Evolutionary conservation across 2,888 invertebrate species (phyloP).

Genomic region (Callinectes sapidus): DNA sequence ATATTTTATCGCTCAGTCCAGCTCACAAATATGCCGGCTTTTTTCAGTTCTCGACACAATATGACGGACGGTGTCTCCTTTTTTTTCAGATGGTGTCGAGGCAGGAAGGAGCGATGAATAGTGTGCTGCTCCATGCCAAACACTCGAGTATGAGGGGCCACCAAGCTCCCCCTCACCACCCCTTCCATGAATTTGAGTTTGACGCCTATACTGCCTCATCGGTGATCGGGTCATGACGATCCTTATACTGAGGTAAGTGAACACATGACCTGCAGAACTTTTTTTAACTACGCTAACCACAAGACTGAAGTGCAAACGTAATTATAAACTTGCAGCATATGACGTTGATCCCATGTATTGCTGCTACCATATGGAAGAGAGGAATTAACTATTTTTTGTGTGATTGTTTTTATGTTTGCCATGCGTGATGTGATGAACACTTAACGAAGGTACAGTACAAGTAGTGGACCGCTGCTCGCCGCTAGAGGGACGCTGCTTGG

Average conservation of each 20-base stretch:
- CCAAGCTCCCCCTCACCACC: neutral
- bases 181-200: neutral
- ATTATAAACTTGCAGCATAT: neutral
- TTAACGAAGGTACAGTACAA: neutral
- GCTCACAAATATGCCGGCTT: neutral
- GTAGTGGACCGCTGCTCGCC: neutral
- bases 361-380: neutral
- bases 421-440: neutral
- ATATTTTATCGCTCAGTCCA: neutral
- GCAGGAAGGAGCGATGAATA: neutral
- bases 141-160: neutral
- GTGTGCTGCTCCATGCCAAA: neutral
- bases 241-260: neutral
- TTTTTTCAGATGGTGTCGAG: neutral
- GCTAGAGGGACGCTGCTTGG: neutral
- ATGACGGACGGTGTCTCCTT: neutral
- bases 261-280: neutral
- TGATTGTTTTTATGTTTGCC: neutral
- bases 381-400: neutral
- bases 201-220: neutral
- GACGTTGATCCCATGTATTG: neutral
- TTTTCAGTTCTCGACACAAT: neutral
- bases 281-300: neutral
- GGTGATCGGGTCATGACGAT: neutral
- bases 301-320: neutral